These are phyloP conservation scores for Pimephales promelas DNA, from an alignment of 2,113 vertebrate species.

Conservation along the genomic window DNA sequence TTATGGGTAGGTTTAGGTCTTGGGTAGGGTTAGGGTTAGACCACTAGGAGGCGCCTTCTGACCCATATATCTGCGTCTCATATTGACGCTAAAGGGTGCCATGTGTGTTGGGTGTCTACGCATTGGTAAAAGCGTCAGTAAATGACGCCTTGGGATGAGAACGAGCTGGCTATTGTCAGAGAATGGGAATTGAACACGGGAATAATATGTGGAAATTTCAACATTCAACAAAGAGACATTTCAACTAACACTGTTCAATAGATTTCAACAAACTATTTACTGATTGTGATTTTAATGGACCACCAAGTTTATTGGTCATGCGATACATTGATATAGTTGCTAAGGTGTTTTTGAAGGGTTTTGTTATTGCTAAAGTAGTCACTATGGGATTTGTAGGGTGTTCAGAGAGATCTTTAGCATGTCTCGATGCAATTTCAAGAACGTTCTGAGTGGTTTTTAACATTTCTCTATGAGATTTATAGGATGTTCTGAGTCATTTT, in stretches of 20 bases:
- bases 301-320: neutral
- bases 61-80: too few relatives aligned
- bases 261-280: neutral
- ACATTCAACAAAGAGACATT: neutral
- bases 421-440: neutral
- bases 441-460: neutral
- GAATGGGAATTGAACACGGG: neutral
- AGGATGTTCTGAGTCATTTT: neutral
- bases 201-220: neutral
- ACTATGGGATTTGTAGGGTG: neutral
- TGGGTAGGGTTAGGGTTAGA: too few relatives aligned
- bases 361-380: neutral
- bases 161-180: neutral
- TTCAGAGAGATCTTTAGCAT: neutral
- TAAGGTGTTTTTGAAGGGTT: neutral
- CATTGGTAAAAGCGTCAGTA: too few relatives aligned
- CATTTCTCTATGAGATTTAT: fast-evolving
- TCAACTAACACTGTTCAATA: neutral
- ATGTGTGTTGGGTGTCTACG: too few relatives aligned
- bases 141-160: too few relatives aligned
- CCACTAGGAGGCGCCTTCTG: too few relatives aligned
- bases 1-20: too few relatives aligned
- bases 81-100: too few relatives aligned
- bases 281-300: neutral
- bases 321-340: neutral